Conservation (phyloP, 2,797 vertebrate species). For the Fringilla coelebs region DNA sequence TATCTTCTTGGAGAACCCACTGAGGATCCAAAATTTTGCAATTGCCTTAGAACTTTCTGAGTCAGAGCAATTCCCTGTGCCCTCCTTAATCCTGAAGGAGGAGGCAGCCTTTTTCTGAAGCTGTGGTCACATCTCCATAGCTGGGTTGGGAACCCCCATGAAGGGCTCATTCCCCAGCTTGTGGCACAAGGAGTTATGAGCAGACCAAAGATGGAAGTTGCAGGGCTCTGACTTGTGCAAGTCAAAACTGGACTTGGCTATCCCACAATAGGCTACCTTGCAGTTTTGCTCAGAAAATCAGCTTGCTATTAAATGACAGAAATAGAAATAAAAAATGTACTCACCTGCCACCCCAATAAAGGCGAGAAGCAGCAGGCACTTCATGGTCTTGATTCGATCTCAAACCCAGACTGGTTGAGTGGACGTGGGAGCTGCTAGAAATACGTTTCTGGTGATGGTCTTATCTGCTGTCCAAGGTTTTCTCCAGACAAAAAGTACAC, state of each 20-base stretch:
- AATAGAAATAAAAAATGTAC: neutral
- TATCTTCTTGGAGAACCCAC: neutral
- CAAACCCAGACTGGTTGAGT: neutral
- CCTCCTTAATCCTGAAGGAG: neutral
- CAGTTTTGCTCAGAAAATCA: neutral
- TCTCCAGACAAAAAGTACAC: constrained; percentile 9
- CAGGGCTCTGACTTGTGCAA: neutral
- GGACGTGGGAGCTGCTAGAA: neutral
- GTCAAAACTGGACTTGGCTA: neutral
- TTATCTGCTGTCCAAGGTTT: constrained; percentile 46
- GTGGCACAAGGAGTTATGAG: neutral
- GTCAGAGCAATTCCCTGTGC: neutral
- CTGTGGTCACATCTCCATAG: neutral
- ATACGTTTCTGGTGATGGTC: neutral
- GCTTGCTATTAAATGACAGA: neutral
- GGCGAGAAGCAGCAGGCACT: constrained; percentile 36
- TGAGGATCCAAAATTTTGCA: neutral
- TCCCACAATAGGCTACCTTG: too few relatives aligned
- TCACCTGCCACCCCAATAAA: constrained; percentile 37
- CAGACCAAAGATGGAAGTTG: neutral
- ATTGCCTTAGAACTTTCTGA: neutral
- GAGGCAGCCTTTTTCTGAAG: neutral
- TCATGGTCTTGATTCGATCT: constrained; percentile 41
- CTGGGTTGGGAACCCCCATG: neutral
- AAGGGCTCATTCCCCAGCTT: neutral